Conservation (phyloP, 2,797 vertebrate species). For the Clarias fuscus region DNA sequence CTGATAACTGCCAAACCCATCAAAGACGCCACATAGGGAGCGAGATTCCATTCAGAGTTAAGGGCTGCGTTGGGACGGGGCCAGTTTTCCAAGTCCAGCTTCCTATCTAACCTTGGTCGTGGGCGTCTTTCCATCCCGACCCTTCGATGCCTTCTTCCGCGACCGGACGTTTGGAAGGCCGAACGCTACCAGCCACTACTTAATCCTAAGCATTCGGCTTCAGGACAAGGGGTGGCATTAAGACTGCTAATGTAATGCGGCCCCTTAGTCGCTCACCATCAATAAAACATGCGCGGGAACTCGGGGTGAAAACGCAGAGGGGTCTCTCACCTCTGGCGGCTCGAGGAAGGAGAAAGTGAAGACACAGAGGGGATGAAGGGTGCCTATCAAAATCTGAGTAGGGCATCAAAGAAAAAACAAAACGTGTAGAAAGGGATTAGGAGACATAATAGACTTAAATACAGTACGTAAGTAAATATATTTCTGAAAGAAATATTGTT, state of each 20-base stretch:
- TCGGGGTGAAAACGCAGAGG: conserved; percentile 31
- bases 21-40: conserved; percentile 35
- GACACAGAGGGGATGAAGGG: conserved; percentile 25
- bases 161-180: conserved; percentile 43
- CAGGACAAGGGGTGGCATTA: conserved; percentile 80
- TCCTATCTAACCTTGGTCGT: conserved; percentile 44
- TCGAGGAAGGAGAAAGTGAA: conserved; percentile 19
- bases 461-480: no score
- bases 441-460: not conserved
- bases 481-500: no score
- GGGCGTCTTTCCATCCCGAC: conserved; percentile 31
- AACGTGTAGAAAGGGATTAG: not conserved
- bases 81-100: conserved; percentile 35
- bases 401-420: not conserved
- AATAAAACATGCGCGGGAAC: conserved; percentile 74
- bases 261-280: conserved; percentile 63
- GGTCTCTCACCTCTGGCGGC: conserved; percentile 37
- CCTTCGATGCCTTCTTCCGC: conserved; percentile 50
- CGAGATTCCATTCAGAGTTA: conserved; percentile 24
- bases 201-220: conserved; percentile 78
- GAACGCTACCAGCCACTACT: conserved; percentile 60
- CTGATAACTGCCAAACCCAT: conserved; percentile 35
- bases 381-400: conserved; percentile 13
- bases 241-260: conserved; percentile 75
- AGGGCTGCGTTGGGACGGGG: conserved; percentile 33